Conservation (phyloP, 2,797 vertebrate species). For the Coregonus sp. region DNA sequence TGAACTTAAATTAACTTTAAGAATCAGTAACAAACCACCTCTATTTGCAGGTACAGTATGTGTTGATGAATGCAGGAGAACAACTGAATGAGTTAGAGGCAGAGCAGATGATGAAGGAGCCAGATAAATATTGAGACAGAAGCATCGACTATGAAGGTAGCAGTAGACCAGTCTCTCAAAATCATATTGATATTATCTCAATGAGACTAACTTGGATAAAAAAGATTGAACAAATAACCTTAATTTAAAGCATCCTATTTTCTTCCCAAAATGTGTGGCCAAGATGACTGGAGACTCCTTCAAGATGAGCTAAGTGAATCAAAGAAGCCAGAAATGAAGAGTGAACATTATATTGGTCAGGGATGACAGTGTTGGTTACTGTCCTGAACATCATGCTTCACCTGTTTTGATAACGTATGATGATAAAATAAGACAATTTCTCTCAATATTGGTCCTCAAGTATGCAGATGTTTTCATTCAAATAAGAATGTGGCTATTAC, state of each 20-base stretch:
- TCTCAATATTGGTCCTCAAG: neutral
- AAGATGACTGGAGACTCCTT: constrained; percentile 76
- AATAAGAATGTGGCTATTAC: neutral
- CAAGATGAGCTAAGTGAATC: constrained; percentile 61
- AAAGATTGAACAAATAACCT: neutral
- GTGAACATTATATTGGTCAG: constrained; percentile 8
- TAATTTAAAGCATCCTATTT: neutral
- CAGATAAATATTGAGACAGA: constrained; percentile 69
- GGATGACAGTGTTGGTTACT: neutral
- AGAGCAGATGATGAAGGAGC: constrained; percentile 77
- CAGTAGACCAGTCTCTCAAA: neutral
- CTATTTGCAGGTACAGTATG: constrained; percentile 51
- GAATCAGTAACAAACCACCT: neutral
- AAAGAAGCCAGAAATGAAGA: neutral
- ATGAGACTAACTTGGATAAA: neutral
- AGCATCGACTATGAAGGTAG: constrained; percentile 73
- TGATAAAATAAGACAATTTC: constrained; percentile 3
- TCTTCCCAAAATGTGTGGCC: constrained; percentile 66
- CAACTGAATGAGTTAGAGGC: constrained; percentile 70
- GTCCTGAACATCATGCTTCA: neutral
- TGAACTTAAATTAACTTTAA: neutral
- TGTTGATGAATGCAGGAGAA: constrained; percentile 70
- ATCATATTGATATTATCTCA: neutral
- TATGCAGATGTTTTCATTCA: neutral
- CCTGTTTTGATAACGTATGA: neutral